Base-by-base conservation (phyloP, 2,888 invertebrate genomes). In the Seira ritae region DNA sequence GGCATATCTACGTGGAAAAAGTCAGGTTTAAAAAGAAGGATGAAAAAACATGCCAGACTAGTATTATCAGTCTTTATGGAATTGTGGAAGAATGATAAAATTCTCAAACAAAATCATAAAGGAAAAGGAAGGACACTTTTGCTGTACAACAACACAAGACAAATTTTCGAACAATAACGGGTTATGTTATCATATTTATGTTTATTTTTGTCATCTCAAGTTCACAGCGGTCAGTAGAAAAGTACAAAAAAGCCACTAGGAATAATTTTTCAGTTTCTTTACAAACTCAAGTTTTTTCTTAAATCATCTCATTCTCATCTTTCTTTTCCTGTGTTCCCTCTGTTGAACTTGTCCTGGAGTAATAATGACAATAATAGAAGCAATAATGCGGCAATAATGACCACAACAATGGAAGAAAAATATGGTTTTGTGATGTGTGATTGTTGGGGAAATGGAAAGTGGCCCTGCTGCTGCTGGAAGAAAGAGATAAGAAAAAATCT, bases 161-260 rank as follows among this genome's bases (percentile, higher is more conserved):
- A 60, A 60, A 60, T 60, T 60, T 60, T 42, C n/a, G 60, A n/a
- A 60, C 60, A 60, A 60, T 80, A 80, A 80, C 73, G 80, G 80
- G 74, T 74, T 80, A 80, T 74, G 74, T 69, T 80, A 80, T 74
- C 67, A 62, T 69, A 65, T 71, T 74, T 68, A 72, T 62, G 68
- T 60, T 69, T 80, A 71, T 72, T 8, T 80, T 65, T 80, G 80
- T 80, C 73, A 69, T 69, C 65, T 6, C 80, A 80, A 80, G 55
- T 68, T 73, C 80, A 60, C 80, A 80, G 80, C 80, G 67, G 73
- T 80, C 74, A 80, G n/a, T 15, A 60, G 60, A 8, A 60, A 60
- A 60, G 8, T 3, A 60, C 17, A 60, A 60, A 60, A 42, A 42
- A 42, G 42, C 42, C 4, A 42, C 6, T 42, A 42, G 42, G 42